These are phyloP conservation scores for Epinephelus cyanopodus DNA, from an alignment of 2,113 vertebrate genomes.

Conservation along the genomic window DNA sequence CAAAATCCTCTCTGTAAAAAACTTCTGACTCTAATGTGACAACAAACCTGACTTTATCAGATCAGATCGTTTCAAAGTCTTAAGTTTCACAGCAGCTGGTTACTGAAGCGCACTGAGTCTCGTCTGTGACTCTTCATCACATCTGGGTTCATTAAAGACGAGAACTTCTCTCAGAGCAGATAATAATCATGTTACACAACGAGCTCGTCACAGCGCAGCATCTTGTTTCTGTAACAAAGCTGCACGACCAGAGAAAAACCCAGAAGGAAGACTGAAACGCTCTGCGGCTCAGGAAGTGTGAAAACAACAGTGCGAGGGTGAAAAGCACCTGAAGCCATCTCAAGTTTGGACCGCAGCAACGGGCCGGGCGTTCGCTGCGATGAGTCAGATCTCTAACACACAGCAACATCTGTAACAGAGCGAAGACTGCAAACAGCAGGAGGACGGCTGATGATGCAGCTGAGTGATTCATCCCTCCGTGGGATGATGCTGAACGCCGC, in stretches of 20 bases:
- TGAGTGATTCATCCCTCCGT: conserved; percentile 59
- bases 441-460: conserved; percentile 31
- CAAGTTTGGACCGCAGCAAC: conserved; percentile 28
- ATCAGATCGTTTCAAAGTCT: too few relatives aligned
- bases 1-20: too few relatives aligned
- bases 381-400: conserved; percentile 56
- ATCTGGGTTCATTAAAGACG: too few relatives aligned
- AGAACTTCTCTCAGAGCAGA: too few relatives aligned
- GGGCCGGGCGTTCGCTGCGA: conserved; percentile 11
- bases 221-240: neutral
- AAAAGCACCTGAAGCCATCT: conserved; percentile 47
- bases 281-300: conserved; percentile 2
- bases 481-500: conserved; percentile 28
- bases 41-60: too few relatives aligned
- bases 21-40: too few relatives aligned
- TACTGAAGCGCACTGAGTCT: too few relatives aligned
- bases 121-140: too few relatives aligned
- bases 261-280: neutral
- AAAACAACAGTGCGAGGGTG: conserved; percentile 19
- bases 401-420: conserved; percentile 40
- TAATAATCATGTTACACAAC: too few relatives aligned
- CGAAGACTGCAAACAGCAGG: conserved; percentile 25
- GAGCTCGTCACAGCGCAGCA: too few relatives aligned
- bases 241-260: neutral
- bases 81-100: too few relatives aligned